These are phyloP conservation scores for Cataglyphis livida DNA, from an alignment of 2,888 invertebrate species.

Conservation along the genomic window DNA sequence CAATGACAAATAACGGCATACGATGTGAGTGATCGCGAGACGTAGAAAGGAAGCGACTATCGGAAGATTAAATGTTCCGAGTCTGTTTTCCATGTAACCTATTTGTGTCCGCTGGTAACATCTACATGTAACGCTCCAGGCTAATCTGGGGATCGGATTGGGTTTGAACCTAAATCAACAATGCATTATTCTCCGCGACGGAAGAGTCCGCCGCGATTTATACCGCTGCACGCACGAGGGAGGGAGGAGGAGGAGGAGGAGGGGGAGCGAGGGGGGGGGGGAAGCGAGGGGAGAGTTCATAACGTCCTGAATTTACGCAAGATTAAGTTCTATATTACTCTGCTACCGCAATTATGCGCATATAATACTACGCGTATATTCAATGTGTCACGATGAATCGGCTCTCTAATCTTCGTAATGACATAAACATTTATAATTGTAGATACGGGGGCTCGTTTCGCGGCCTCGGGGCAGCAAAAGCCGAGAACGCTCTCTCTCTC, in stretches of 20 bases:
- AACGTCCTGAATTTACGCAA: constrained; percentile 65
- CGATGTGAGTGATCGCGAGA: background rate
- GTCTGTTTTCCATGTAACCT: constrained; percentile 29
- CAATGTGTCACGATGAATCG: constrained; percentile 62
- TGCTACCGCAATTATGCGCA: constrained; percentile 67
- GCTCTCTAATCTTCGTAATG: constrained; percentile 61
- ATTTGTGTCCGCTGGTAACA: constrained; percentile 59
- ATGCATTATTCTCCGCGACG: constrained; percentile 66
- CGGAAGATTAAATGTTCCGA: background rate
- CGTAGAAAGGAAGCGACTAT: constrained; percentile 6
- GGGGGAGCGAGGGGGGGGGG: too few species aligned
- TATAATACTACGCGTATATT: constrained; percentile 55
- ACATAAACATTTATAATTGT: constrained; percentile 64
- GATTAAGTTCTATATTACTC: constrained; percentile 71
- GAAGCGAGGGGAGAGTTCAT: constrained; percentile 4
- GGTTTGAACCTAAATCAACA: constrained; percentile 73
- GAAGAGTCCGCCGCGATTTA: constrained; percentile 65
- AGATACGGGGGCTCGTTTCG: constrained; percentile 53
- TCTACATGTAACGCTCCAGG: constrained; percentile 55
- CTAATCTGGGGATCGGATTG: constrained; percentile 42
- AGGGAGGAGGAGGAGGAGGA: too few species aligned
- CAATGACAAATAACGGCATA: background rate
- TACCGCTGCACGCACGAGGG: constrained; percentile 42
- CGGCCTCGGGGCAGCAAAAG: constrained; percentile 38
- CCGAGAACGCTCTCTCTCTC: constrained; percentile 4